Conservation (phyloP, 2,797 vertebrate genomes). For the Sciurus carolinensis region DNA sequence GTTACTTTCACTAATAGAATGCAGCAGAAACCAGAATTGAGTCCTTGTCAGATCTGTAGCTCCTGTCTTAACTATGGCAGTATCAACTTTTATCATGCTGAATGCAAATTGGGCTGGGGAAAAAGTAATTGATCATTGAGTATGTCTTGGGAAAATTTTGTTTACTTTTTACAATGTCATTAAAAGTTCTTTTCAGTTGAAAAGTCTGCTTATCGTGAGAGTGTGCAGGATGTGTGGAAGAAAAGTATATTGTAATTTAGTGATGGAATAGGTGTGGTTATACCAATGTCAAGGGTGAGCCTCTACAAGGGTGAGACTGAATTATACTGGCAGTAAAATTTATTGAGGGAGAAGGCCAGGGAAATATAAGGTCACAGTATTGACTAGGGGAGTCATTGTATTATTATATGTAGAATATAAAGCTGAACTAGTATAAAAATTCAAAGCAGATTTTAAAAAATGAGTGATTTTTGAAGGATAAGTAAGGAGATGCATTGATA, state of each 20-base stretch:
- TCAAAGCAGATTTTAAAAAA: background rate
- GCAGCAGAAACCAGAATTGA: background rate
- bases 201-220: background rate
- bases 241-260: background rate
- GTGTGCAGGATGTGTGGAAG: no score
- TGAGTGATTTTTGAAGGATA: background rate
- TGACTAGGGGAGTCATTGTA: no score
- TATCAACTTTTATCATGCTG: background rate
- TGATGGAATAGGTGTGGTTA: background rate
- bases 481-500: background rate
- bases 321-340: background rate
- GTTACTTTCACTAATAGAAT: background rate
- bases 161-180: background rate
- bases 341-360: background rate
- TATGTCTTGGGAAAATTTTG: background rate
- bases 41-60: fast-evolving
- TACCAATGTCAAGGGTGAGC: background rate
- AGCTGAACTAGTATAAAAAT: background rate
- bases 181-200: background rate
- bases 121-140: background rate
- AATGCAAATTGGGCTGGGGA: background rate
- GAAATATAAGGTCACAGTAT: background rate
- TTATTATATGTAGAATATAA: background rate
- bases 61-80: background rate
- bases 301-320: background rate